Evolutionary conservation across 2,113 vertebrate species (phyloP).

Genomic region (Polyodon spathula): DNA sequence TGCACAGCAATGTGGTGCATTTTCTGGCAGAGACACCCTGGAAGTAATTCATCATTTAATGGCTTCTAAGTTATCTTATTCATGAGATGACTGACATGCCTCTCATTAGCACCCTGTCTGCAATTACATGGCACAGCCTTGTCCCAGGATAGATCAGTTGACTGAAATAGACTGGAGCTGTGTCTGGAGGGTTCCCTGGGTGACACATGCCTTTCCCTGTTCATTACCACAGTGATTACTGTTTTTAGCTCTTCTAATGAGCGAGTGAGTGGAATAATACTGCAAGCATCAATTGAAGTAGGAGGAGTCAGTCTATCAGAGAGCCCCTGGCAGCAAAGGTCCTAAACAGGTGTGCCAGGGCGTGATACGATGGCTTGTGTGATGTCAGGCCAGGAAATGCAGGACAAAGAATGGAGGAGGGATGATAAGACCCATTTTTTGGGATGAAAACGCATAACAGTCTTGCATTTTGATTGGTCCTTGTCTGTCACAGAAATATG

Average conservation of each 20-base stretch:
- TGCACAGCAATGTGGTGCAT: too few species aligned
- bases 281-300: conserved; percentile 43
- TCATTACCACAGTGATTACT: conserved; percentile 23
- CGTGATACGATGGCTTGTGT: too few species aligned
- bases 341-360: conserved; percentile 21
- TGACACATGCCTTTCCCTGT: conserved; percentile 27
- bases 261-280: conserved; percentile 44
- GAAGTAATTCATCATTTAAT: too few species aligned
- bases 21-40: too few species aligned
- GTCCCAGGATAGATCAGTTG: conserved; percentile 20
- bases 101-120: conserved; percentile 16
- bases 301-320: conserved; percentile 42
- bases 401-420: too few species aligned
- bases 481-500: too few species aligned
- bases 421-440: too few species aligned
- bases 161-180: conserved; percentile 35
- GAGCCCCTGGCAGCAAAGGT: conserved; percentile 35
- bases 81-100: not conserved
- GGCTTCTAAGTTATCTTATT: too few species aligned
- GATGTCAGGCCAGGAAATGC: too few species aligned
- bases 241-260: conserved; percentile 49
- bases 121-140: conserved; percentile 44
- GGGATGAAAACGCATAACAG: too few species aligned
- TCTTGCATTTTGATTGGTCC: too few species aligned
- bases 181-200: conserved; percentile 32